These are phyloP conservation scores for Atherinomorus stipes DNA, from an alignment of 2,113 vertebrate species.

Conservation along the genomic window DNA sequence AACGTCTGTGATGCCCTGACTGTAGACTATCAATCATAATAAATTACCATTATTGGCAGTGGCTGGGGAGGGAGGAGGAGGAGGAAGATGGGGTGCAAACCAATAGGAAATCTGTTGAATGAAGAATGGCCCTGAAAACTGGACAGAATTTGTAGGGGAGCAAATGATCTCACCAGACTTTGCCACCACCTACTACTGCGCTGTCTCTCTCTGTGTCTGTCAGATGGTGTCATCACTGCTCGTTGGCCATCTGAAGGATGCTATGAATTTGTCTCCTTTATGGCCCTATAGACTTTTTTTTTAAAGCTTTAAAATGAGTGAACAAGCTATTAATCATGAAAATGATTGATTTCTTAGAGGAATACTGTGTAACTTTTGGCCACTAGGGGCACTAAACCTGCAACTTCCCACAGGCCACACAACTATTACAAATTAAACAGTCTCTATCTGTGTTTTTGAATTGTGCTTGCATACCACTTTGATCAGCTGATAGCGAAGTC, in stretches of 20 bases:
- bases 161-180: slow-evolving; percentile 15
- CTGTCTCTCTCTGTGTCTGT: not conserved
- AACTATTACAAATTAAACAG: too few relatives aligned
- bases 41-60: not conserved
- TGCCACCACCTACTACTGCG: slow-evolving; percentile 12
- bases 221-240: slow-evolving; percentile 33
- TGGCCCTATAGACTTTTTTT: not conserved
- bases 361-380: too few relatives aligned
- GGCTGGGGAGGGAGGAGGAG: too few relatives aligned
- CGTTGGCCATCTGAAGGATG: slow-evolving; percentile 9
- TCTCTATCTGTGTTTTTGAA: too few relatives aligned
- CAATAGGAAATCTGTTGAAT: not conserved
- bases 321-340: not conserved
- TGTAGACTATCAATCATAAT: not conserved
- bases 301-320: not conserved
- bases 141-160: not conserved
- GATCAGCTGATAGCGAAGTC: too few relatives aligned
- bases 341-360: not conserved
- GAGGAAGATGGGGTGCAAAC: not conserved
- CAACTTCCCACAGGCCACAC: too few relatives aligned
- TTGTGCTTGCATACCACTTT: too few relatives aligned
- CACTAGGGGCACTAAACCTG: too few relatives aligned
- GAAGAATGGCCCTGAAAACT: not conserved
- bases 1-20: not conserved
- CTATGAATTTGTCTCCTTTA: not conserved